Conservation (phyloP, 2,797 vertebrate genomes). For the Hippopotamyrus pictus region DNA sequence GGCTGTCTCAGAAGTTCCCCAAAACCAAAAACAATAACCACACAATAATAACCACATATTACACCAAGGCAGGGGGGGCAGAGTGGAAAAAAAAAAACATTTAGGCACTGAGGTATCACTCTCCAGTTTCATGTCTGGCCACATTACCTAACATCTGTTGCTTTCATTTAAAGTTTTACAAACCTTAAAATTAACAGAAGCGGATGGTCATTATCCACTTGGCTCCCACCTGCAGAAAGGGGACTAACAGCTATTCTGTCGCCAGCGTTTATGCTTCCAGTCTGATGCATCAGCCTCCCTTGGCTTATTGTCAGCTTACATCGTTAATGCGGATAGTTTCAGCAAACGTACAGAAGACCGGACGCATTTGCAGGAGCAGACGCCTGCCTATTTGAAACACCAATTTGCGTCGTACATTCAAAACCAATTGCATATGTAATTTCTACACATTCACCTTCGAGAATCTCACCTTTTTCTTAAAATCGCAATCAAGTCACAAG, state of each 20-base stretch:
- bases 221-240: not conserved
- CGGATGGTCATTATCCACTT: not conserved
- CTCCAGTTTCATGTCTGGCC: constrained; percentile 55
- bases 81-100: constrained; percentile 30
- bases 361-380: not conserved
- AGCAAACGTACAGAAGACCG: not conserved
- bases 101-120: constrained; percentile 65
- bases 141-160: constrained; percentile 40
- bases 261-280: not conserved
- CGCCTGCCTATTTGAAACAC: not conserved
- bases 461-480: not conserved
- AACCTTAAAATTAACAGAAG: not conserved
- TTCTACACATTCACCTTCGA: not conserved
- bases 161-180: not conserved
- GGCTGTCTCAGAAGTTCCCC: constrained; percentile 30
- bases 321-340: not conserved
- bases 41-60: constrained; percentile 30
- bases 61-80: constrained; percentile 17
- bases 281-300: not conserved
- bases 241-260: not conserved
- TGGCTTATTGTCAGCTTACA: not conserved
- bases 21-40: constrained; percentile 36
- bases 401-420: constrained; percentile 13
- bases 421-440: constrained; percentile 22
- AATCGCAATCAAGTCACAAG: not conserved